Evolutionary conservation across 2,113 vertebrate species (phyloP).

Genomic region (Tinamus guttatus): DNA sequence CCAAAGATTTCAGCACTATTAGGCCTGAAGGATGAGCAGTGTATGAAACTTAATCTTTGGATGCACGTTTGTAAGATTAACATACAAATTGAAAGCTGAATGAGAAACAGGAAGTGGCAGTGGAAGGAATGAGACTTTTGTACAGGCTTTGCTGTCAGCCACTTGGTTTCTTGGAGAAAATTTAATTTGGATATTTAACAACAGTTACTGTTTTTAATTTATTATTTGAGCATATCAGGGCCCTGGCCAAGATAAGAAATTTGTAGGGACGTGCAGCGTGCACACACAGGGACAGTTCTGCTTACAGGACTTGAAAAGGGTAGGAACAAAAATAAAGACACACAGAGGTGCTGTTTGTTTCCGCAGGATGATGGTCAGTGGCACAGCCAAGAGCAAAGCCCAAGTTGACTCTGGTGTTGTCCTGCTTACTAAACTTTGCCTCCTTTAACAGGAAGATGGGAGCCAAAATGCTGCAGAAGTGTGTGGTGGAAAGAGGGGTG

Average conservation of each 20-base stretch:
- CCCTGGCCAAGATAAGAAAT: background rate
- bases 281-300: background rate
- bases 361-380: background rate
- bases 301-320: background rate
- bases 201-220: background rate
- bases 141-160: background rate
- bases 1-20: background rate
- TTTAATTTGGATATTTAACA: conserved; percentile 7
- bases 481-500: background rate
- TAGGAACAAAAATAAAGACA: background rate
- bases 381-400: background rate
- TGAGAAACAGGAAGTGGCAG: background rate
- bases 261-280: background rate
- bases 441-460: background rate
- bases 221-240: background rate
- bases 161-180: background rate
- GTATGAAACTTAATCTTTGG: background rate
- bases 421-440: background rate
- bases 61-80: background rate
- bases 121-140: background rate
- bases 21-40: background rate
- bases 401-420: conserved; percentile 9
- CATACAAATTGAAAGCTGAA: conserved; percentile 1
- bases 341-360: background rate
- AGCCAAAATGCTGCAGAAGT: conserved; percentile 19